These are phyloP conservation scores for Batillaria attramentaria DNA, from an alignment of 1,140 invertebrate genomes.

Conservation along the genomic window DNA sequence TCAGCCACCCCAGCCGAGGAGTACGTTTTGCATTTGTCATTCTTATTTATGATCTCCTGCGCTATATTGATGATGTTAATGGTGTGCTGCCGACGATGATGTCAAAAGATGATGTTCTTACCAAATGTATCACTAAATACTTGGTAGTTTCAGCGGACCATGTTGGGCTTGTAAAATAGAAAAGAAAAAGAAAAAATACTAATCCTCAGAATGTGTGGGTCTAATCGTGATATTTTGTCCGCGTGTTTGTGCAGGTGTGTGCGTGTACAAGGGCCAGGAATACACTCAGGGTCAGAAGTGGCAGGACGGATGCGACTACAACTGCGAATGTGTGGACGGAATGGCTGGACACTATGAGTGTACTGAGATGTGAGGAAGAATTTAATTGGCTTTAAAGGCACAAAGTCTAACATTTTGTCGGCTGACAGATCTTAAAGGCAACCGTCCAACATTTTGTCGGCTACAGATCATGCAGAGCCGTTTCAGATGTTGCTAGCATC, in stretches of 20 bases:
- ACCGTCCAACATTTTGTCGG: not conserved
- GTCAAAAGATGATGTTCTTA: too few relatives aligned
- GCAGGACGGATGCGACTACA: slow-evolving; percentile 50
- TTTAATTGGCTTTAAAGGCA: not conserved
- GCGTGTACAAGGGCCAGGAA: slow-evolving; percentile 43
- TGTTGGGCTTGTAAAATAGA: too few relatives aligned
- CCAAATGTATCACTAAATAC: too few relatives aligned
- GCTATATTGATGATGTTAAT: too few relatives aligned
- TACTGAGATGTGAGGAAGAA: slow-evolving; percentile 37
- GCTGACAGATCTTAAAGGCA: not conserved
- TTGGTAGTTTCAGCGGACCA: not conserved
- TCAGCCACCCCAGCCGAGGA: too few relatives aligned
- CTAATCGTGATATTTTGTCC: too few relatives aligned
- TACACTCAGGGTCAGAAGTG: slow-evolving; percentile 49
- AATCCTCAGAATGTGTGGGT: too few relatives aligned
- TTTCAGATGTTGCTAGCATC: not conserved
- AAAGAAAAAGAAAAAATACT: too few relatives aligned
- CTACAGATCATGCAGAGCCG: not conserved
- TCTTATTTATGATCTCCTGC: too few relatives aligned
- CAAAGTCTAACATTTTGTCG: not conserved
- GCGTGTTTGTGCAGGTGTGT: too few relatives aligned
- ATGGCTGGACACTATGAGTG: slow-evolving; percentile 45
- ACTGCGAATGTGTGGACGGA: slow-evolving; percentile 46
- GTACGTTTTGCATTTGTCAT: too few relatives aligned
- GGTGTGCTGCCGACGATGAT: too few relatives aligned